Evolutionary conservation across 2,888 invertebrate species (phyloP).

Genomic region (Drosophila mulleri): DNA sequence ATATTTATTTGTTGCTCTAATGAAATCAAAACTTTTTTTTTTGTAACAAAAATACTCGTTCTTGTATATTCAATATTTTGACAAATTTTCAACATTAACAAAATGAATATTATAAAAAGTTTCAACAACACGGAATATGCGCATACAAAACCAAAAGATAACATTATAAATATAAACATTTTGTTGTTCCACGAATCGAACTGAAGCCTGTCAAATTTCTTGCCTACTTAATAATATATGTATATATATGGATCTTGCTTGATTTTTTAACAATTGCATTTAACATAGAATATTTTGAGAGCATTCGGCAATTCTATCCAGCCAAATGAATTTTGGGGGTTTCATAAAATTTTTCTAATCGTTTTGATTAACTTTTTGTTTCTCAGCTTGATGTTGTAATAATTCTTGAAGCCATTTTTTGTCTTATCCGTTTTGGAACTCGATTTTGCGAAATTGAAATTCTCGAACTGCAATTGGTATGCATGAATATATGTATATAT

Average conservation of each 20-base stretch:
- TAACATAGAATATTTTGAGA: constrained; percentile 13
- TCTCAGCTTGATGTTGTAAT: constrained; percentile 49
- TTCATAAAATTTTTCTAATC: constrained; percentile 66
- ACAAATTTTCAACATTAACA: constrained; percentile 56
- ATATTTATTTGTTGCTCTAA: constrained; percentile 57
- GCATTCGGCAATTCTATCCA: not conserved
- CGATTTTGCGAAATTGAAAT: constrained; percentile 58
- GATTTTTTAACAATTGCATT: constrained; percentile 66
- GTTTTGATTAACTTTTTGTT: constrained; percentile 68
- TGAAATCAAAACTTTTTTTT: constrained; percentile 67
- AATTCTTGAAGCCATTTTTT: constrained; percentile 52
- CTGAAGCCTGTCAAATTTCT: constrained; percentile 50
- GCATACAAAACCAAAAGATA: constrained; percentile 33
- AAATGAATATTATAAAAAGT: constrained; percentile 53
- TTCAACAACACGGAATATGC: constrained; percentile 40
- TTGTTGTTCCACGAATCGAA: constrained; percentile 42
- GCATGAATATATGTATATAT: constrained; percentile 25
- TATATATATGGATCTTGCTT: constrained; percentile 21
- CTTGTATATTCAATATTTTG: constrained; percentile 24
- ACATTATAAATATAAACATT: constrained; percentile 28
- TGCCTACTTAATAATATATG: constrained; percentile 42
- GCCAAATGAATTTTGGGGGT: constrained; percentile 24
- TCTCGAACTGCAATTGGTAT: constrained; percentile 69
- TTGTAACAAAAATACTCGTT: constrained; percentile 66
- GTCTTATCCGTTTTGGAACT: constrained; percentile 40